Base-by-base conservation (phyloP, 2,797 vertebrate genomes). In the Rhinichthys osculus region DNA sequence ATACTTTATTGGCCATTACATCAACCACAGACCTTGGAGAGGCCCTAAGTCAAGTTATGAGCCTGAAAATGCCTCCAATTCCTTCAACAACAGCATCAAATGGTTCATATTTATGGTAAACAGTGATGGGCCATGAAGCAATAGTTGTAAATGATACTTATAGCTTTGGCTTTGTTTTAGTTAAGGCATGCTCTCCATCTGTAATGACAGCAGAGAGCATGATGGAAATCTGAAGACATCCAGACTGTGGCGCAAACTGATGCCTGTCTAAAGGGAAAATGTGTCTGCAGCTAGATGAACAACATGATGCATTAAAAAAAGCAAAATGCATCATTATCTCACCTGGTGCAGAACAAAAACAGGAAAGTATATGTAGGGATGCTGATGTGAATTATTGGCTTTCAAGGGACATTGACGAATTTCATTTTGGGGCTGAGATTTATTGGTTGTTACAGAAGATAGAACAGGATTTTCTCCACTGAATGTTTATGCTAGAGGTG, bases 381-480 rank as follows among this genome's bases (percentile, higher is more conserved):
- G 38, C 70, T n/a, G 1, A 54, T 33, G 66, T 47, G 52, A 69
- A 57, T 70, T 52, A 42, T 59, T 81, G 30, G 67, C 38, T 79
- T 79, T 84, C 71, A 77, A 52, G 78, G 70, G 76, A 81, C 71
- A 81, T 17, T 86, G 81, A 84, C 35, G 27, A 73, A 66, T 86
- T 83, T 91, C 88, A 92, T 88, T 88, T 87, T 91, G 89, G 79
- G 76, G 76, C 78, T 40, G 30, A 91, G 91, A 93, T 94, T 93
- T 93, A 93, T 93, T 77, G 84, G 78, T 84, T 90, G 85, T 88
- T 87, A 84, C 27, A 82, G 74, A 83, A 90, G 86, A 77, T 82
- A 78, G 88, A 92, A 92, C 90, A 81, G 91, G 90, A 92, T 91
- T 91, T 92, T 92, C 50, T 92, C 91, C 90, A 90, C 90, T 88